Evolutionary conservation across 2,113 vertebrate species (phyloP).

Genomic region (Syngnathus typhle): DNA sequence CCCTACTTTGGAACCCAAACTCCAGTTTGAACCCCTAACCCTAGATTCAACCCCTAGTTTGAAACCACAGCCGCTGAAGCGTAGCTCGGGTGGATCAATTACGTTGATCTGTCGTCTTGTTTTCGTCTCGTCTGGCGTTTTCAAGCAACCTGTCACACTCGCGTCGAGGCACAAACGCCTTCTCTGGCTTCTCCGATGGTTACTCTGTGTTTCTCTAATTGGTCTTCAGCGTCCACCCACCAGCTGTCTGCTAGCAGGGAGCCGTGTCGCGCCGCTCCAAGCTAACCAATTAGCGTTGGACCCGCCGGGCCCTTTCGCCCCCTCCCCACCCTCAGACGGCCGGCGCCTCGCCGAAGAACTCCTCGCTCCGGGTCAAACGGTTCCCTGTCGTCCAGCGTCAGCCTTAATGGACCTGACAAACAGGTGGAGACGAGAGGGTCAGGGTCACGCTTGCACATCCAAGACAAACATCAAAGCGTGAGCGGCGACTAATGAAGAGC

Average conservation of each 20-base stretch:
- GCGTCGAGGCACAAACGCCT: background rate
- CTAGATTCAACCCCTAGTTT: no score
- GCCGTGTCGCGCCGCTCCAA: background rate
- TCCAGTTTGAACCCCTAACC: no score
- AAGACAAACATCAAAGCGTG: constrained; percentile 7
- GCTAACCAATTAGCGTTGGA: constrained; percentile 17
- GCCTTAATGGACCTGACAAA: constrained; percentile 23
- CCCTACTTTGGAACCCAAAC: no score
- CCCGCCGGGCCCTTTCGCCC: background rate
- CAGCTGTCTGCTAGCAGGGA: constrained; percentile 17
- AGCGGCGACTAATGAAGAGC: background rate
- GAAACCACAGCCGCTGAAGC: no score
- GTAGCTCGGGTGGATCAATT: no score
- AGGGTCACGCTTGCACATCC: background rate
- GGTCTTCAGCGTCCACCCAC: constrained; percentile 16
- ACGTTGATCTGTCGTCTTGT: background rate
- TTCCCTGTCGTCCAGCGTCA: background rate
- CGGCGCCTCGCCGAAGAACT: background rate
- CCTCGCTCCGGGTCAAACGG: constrained; percentile 5
- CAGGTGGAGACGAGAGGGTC: background rate
- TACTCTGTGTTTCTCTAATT: constrained; percentile 9
- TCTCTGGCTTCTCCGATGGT: background rate
- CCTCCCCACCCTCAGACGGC: constrained; percentile 1
- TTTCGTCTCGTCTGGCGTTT: background rate
- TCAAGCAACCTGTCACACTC: background rate